These are phyloP conservation scores for Rhegmatorhina hoffmannsi DNA, from an alignment of 2,113 vertebrate genomes.

Conservation along the genomic window DNA sequence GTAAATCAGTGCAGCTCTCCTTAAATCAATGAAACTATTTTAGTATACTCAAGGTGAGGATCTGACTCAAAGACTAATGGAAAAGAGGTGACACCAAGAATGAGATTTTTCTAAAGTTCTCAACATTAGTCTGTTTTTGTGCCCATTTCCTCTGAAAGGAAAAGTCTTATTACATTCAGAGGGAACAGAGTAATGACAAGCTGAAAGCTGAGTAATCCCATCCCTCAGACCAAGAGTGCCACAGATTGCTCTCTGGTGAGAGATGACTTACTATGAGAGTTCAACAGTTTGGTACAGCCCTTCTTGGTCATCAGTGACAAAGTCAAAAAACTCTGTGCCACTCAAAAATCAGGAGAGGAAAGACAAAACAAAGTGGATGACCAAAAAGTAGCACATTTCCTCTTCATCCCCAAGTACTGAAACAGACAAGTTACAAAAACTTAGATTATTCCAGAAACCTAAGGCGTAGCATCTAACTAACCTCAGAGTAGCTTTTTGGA, in stretches of 20 bases:
- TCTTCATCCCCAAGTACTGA: neutral
- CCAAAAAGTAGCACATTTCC: rapidly evolving
- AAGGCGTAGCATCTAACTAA: neutral
- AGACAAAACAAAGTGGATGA: neutral
- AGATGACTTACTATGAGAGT: neutral
- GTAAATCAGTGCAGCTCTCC: neutral
- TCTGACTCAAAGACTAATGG: constrained; percentile 8
- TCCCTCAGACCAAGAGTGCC: neutral
- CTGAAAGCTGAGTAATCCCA: neutral
- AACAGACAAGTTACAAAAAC: neutral
- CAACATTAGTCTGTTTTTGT: neutral
- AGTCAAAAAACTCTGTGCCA: neutral
- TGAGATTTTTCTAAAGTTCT: constrained; percentile 1
- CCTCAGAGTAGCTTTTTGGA: neutral
- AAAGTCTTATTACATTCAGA: neutral
- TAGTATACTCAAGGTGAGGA: neutral
- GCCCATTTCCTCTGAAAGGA: neutral
- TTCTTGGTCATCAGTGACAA: neutral
- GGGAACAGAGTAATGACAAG: neutral
- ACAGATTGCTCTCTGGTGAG: neutral
- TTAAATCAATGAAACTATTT: neutral
- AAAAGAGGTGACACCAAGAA: neutral
- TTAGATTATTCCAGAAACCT: neutral
- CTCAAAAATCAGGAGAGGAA: neutral
- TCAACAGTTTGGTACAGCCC: neutral